Evolutionary conservation across 2,797 vertebrate species (phyloP).

Genomic region (Pantherophis vulpinus): DNA sequence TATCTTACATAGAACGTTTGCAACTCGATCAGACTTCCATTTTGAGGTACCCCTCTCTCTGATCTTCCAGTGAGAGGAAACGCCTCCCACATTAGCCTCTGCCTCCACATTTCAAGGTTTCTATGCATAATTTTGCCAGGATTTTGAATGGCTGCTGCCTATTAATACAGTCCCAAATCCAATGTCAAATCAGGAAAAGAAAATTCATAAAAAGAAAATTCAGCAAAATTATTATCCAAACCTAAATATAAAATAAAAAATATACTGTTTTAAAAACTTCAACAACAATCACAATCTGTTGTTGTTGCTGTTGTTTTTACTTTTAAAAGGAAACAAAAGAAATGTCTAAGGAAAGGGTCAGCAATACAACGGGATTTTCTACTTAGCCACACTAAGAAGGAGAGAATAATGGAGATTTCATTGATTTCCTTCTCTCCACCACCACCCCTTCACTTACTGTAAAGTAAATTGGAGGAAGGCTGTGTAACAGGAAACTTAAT

Average conservation of each 20-base stretch:
- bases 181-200: too few relatives aligned
- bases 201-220: too few relatives aligned
- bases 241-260: slow-evolving; percentile 37
- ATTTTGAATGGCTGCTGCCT: too few relatives aligned
- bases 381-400: slow-evolving; percentile 46
- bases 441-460: slow-evolving; percentile 61
- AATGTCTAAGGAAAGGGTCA: slow-evolving; percentile 4
- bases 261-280: background rate
- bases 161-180: too few relatives aligned
- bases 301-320: background rate
- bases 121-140: slow-evolving; percentile 17
- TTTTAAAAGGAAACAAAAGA: accelerated
- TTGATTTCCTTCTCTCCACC: slow-evolving; percentile 53
- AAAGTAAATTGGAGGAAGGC: slow-evolving; percentile 63
- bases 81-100: background rate
- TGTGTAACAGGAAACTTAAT: slow-evolving; percentile 74
- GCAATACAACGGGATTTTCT: slow-evolving; percentile 40
- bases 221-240: slow-evolving; percentile 34
- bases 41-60: background rate
- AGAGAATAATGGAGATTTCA: slow-evolving; percentile 49
- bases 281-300: background rate
- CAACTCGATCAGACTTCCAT: background rate
- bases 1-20: background rate
- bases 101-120: background rate
- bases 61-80: background rate